Base-by-base conservation (phyloP, 2,888 invertebrate genomes). In the Phlogophora meticulosa region DNA sequence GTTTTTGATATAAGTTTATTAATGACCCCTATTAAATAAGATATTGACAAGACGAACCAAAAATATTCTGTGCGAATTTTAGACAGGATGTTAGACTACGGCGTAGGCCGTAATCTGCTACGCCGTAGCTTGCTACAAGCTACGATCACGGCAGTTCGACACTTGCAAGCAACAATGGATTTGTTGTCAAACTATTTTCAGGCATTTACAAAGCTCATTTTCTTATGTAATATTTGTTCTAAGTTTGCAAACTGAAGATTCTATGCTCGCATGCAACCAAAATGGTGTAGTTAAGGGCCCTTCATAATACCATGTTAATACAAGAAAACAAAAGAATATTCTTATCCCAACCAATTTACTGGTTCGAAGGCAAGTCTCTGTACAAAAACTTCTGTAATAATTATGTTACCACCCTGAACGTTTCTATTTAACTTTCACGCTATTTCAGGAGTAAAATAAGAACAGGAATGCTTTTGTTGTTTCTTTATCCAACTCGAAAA, bases 321-420 rank as follows among this genome's bases (percentile, higher is more conserved):
- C 10, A 40, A 40, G 11, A 0, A 20, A 17, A 45, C 10, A 42
- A 45, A 13, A 42, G 13, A 40, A 43, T 17, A 48, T 17, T 53
- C 17, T 48, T n/a, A 20, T 32, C 22, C 15, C 17, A 17, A 52
- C 36, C 34, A 48, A 62, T 42, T 42, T 36, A 13, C 48, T 15
- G 13, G 36, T 17, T 22, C 13, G 42, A 55, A 70, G 46, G 20
- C n/a, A 28, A 49, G 11, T 32, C 48, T 46, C n/a, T 28, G 20
- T 20, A 32, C 32, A n/a, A 42, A 62, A 28, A 49, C 53, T 43
- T 49, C 48, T 32, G 51, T 48, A 40, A 53, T 71, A 49, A 63
- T 70, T 70, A 34, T 46, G 51, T 64, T 22, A 34, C 43, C 43
- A 24, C 64, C 70, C 34, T 63, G 17, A 1, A 43, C 49, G 13